These are phyloP conservation scores for Alethe castanea DNA, from an alignment of 2,113 vertebrate genomes.

Conservation along the genomic window DNA sequence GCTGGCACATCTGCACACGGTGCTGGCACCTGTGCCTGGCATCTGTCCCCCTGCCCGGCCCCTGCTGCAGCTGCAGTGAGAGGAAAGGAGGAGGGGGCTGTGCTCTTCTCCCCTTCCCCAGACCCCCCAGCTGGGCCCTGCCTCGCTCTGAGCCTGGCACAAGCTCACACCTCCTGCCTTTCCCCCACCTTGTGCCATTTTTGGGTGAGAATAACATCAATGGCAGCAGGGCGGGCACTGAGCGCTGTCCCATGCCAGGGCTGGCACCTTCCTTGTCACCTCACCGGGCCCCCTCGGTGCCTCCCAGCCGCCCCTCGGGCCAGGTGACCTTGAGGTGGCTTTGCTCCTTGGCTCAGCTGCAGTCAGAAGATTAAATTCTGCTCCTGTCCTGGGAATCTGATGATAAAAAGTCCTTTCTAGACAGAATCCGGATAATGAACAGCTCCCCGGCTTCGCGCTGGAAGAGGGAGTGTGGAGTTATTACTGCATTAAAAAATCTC, in stretches of 20 bases:
- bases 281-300: fast-evolving
- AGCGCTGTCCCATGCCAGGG: neutral
- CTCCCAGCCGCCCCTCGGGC: neutral
- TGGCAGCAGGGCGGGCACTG: fast-evolving
- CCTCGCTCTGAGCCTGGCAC: fast-evolving
- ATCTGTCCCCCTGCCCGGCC: neutral
- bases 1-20: neutral
- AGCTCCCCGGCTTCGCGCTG: conserved; percentile 42
- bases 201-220: fast-evolving
- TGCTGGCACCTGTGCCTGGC: neutral
- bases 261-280: neutral
- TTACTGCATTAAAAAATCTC: conserved; percentile 61
- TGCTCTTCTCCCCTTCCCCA: neutral
- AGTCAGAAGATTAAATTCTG: conserved; percentile 57
- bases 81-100: neutral
- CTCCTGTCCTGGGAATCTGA: conserved; percentile 58
- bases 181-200: fast-evolving
- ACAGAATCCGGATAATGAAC: conserved; percentile 62
- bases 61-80: fast-evolving
- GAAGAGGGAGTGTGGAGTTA: conserved; percentile 45
- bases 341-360: conserved; percentile 50
- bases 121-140: fast-evolving
- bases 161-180: neutral
- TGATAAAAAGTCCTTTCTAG: conserved; percentile 66
- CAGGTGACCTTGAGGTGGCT: conserved; percentile 50